Evolutionary conservation across 1,140 invertebrate species (phyloP), one percentile per base, ranked within the genome.

Genomic region (Ceratina japonica): DNA sequence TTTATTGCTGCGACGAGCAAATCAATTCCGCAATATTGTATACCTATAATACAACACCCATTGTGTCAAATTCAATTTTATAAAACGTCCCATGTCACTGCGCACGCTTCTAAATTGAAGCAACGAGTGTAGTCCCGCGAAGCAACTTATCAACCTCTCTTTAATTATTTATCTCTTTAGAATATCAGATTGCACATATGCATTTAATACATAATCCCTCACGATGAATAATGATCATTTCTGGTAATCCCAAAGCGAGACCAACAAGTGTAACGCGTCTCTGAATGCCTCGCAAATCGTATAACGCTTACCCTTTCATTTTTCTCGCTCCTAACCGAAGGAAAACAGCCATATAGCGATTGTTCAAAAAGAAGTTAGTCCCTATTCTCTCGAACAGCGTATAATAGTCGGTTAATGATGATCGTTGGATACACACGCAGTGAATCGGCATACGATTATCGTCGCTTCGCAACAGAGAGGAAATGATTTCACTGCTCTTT

Each of bases 371-470:
- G 13, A 56, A 27, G 18, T 24, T 65, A 75, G 59, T 85, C 70
- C 44, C 22, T 31, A 22, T 16, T 63, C 83, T 62, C 79, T 71
- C 79, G 80, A 85, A 56, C 72, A 65, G 24, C 83, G 56, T 85
- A 86, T 86, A 86, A 86, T 86, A 82, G 80, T 80, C 68, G 69
- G 83, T 85, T 86, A 85, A 86, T 85, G 84, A 86, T 86, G 80
- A 75, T 24, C 80, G 62, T 71, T 82, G 83, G 82, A 85, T 86
- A 85, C 84, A 85, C 84, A 85, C 51, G 68, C 64, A 62, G 69
- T 86, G 84, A 85, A 86, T 86, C 80, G 80, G 56, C 84, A 65
- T 74, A 59, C 65, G 84, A 85, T 86, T 82, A 78, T 56, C 73
- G 56, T 68, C 72, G 59, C 66, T 44, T 27, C 68, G 72, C 12